phyloP scores from a whole-genome alignment of 1,140 invertebrate species.

The Tribolium castaneum region DNA sequence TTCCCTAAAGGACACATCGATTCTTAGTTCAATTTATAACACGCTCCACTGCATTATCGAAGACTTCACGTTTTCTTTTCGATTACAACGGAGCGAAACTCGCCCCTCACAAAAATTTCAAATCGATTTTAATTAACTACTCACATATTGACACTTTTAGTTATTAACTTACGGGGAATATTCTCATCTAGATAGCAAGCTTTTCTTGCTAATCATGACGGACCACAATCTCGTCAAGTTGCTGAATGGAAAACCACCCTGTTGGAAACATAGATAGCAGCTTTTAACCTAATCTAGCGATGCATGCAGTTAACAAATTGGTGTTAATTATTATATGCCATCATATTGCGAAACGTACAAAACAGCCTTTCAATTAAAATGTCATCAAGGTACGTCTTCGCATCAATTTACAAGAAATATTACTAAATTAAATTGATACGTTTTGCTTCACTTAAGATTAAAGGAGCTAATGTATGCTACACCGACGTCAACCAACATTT shows the following conservation, averaged over 20 bases:
- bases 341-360: conserved; percentile 9
- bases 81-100: not conserved
- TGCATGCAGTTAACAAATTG: conserved; percentile 41
- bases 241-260: conserved; percentile 31
- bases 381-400: not conserved
- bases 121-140: not conserved
- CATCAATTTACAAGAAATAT: not conserved
- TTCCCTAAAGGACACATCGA: conserved; percentile 29
- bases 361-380: not conserved
- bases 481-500: not conserved
- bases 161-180: conserved; percentile 19
- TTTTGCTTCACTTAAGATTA: not conserved
- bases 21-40: conserved; percentile 1
- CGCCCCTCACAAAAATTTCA: not conserved
- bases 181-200: conserved; percentile 26
- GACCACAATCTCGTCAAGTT: conserved; percentile 37
- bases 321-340: conserved; percentile 31
- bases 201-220: conserved; percentile 41
- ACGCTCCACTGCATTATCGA: not conserved
- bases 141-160: not conserved
- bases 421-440: not conserved
- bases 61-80: not conserved
- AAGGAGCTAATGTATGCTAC: not conserved
- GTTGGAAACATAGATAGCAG: conserved; percentile 43
- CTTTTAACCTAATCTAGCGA: conserved; percentile 41